A percentile compares a stretch with the other conserved stretches of the same genome.
Conservation (phyloP, 2,888 invertebrate species). For the Acronicta leporina region DNA sequence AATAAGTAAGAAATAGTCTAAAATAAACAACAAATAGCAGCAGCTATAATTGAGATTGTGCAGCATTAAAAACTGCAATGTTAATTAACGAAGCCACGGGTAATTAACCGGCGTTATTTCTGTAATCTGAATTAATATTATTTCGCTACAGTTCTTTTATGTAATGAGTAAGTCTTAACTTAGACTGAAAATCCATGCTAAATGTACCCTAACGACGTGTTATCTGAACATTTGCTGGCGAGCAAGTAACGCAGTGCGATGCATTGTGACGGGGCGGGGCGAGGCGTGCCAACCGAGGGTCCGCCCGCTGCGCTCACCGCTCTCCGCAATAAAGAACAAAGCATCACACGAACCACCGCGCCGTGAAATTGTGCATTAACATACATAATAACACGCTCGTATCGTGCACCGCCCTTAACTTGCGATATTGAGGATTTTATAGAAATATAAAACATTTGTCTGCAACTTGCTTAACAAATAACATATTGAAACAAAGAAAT, state of each 20-base stretch:
- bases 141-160: constrained; percentile 20
- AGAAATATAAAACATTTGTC: constrained; percentile 26
- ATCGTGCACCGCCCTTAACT: constrained; percentile 49
- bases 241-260: constrained; percentile 31
- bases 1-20: constrained; percentile 9
- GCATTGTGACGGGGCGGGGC: constrained; percentile 52
- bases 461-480: constrained; percentile 17
- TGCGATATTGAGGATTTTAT: constrained; percentile 39
- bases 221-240: constrained; percentile 17
- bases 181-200: constrained; percentile 17
- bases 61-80: constrained; percentile 36
- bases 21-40: constrained; percentile 8
- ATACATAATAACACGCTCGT: constrained; percentile 60
- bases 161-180: constrained; percentile 28
- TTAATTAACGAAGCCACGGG: constrained; percentile 28
- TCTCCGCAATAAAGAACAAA: constrained; percentile 56
- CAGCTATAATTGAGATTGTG: constrained; percentile 14
- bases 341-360: constrained; percentile 58
- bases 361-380: constrained; percentile 65
- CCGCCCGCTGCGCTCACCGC: constrained; percentile 60
- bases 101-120: constrained; percentile 30
- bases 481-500: constrained; percentile 28
- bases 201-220: constrained; percentile 28
- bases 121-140: constrained; percentile 26
- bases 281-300: constrained; percentile 44